A percentile compares a stretch with the other conserved stretches of the same genome.
phyloP scores from a whole-genome alignment of 2,888 invertebrate species.

The Allolobophora icterica region DNA sequence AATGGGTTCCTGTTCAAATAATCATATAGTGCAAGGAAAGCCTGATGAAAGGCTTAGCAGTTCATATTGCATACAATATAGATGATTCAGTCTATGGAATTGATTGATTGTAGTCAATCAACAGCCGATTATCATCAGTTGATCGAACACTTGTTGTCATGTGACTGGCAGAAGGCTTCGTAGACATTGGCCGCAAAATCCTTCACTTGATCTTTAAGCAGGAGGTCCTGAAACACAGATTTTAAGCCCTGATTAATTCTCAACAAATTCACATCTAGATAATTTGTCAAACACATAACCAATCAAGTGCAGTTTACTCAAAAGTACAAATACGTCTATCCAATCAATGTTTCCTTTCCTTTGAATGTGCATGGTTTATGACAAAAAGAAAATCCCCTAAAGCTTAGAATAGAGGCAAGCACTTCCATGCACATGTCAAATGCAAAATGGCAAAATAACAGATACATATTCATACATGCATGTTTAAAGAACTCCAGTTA shows the following conservation, averaged over 20 bases:
- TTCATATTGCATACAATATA: background rate
- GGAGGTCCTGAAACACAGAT: conserved; percentile 70
- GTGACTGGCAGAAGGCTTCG: conserved; percentile 76
- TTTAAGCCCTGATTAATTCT: background rate
- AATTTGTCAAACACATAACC: background rate
- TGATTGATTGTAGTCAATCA: conserved; percentile 9
- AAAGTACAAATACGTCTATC: background rate
- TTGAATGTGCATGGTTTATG: background rate
- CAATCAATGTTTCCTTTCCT: background rate
- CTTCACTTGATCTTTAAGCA: conserved; percentile 81
- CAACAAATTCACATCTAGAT: background rate
- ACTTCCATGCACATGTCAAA: background rate
- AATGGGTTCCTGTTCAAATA: background rate
- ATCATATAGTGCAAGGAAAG: background rate
- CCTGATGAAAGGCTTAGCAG: background rate
- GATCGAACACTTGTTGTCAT: conserved; percentile 26
- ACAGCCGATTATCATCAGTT: conserved; percentile 1
- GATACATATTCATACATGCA: too few species aligned
- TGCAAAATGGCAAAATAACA: background rate
- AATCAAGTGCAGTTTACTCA: background rate
- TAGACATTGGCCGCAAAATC: conserved; percentile 87
- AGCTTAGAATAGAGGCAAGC: background rate
- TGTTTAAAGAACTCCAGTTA: background rate
- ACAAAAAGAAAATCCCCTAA: background rate
- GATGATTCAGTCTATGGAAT: background rate